Evolutionary conservation across 2,888 invertebrate species (phyloP).

Genomic region (Netelia virgata): DNA sequence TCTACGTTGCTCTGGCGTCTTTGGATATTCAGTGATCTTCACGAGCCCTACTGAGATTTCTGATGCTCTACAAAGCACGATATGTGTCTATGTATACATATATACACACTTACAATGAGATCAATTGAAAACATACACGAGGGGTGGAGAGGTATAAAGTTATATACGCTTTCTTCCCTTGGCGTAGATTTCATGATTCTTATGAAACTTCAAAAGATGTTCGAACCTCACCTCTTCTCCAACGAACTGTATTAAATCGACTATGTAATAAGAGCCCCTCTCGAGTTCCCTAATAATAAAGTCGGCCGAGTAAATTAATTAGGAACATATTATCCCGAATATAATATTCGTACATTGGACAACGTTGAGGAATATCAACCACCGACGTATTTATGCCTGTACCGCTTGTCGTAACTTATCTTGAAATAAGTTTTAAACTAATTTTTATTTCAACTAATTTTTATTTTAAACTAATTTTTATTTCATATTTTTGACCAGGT

Average conservation of each 20-base stretch:
- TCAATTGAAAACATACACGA: constrained; percentile 5
- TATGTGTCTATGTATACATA: constrained; percentile 8
- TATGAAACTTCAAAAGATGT: constrained; percentile 65
- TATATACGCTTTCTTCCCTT: constrained; percentile 19
- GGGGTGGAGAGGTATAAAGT: constrained; percentile 44
- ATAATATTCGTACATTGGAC: background rate
- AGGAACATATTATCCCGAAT: constrained; percentile 17
- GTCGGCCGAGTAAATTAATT: constrained; percentile 33
- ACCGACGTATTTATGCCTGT: too few species aligned
- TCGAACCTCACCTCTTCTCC: constrained; percentile 38
- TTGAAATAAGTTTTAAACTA: too few species aligned
- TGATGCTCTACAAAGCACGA: constrained; percentile 45
- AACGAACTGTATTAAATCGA: constrained; percentile 48
- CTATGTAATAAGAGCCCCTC: constrained; percentile 25
- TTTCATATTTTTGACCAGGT: too few species aligned
- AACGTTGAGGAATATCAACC: too few species aligned
- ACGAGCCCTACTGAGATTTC: constrained; percentile 64
- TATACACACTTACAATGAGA: constrained; percentile 4
- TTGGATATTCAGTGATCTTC: constrained; percentile 70
- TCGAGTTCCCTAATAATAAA: constrained; percentile 44
- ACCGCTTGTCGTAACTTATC: too few species aligned
- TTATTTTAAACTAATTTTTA: too few species aligned
- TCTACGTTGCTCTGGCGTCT: constrained; percentile 24
- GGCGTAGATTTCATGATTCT: constrained; percentile 38
- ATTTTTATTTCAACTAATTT: too few species aligned